Base-by-base conservation (phyloP, 2,888 invertebrate genomes). In the Diachrysia chrysitis region DNA sequence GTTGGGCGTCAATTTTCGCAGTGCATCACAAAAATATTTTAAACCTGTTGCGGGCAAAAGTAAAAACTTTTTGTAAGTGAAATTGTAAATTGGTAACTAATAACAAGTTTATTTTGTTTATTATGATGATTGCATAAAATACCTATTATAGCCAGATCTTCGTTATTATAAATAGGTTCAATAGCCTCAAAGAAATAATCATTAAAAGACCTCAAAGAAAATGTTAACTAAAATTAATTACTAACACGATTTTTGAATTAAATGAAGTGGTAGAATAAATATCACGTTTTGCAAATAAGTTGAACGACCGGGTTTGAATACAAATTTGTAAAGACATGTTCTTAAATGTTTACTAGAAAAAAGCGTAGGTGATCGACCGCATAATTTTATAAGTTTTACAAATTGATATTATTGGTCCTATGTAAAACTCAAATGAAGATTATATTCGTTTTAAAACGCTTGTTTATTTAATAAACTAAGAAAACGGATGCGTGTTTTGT, bases 171-270 rank as follows among this genome's bases (percentile, higher is more conserved):
- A 16, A 16, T 81, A 81, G 78, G 78, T 21, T 79, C 74, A 78
- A n/a, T n/a, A n/a, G n/a, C 81, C 79, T 78, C 37, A 56, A 61
- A 63, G 37, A 70, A 73, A 71, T 66, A 58, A 51, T 66, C 63
- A 42, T 42, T 5, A 42, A 42, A 16, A 42, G n/a, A 42, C 1
- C 7, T 42, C 5, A 42, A n/a, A n/a, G 16, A n/a, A 42, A 42
- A 42, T n/a, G n/a, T 46, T 64, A 9, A 23, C 57, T 51, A 10
- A 57, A 53, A 72, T 35, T 29, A 59, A 42, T 65, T 69, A 81
- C 71, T n/a, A n/a, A 42, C 42, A 78, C 61, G 71, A 76, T 71
- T 82, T 79, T 75, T 78, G 72, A 80, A 85, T 86, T 80, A 79
- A 79, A 63, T 71, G 61, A 73, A 71, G 69, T 63, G 19, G 71